These are phyloP conservation scores for Parthenolecanium corni DNA, from an alignment of 2,888 invertebrate species.

Conservation along the genomic window DNA sequence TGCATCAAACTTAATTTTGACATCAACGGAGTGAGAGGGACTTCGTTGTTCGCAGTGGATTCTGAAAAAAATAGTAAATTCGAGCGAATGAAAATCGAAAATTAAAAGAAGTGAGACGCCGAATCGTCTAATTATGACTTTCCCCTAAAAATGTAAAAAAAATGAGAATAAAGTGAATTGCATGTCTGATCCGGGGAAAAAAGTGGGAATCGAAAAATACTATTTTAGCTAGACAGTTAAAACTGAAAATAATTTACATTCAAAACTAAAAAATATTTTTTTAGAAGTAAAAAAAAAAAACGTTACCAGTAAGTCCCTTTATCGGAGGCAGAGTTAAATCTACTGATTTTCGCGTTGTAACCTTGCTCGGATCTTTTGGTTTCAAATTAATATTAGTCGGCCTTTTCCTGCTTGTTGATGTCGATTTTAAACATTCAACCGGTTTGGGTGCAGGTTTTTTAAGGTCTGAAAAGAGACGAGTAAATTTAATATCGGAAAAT, in stretches of 20 bases:
- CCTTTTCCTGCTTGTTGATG: not conserved
- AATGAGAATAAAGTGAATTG: too few species aligned
- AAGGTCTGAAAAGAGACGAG: too few species aligned
- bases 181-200: too few species aligned
- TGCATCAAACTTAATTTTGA: conserved; percentile 65
- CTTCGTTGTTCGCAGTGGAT: not conserved
- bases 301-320: not conserved
- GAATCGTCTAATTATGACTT: not conserved
- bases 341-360: not conserved
- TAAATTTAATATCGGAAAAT: too few species aligned
- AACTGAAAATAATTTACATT: too few species aligned
- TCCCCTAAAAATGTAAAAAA: not conserved
- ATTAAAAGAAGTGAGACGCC: not conserved
- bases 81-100: not conserved
- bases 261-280: too few species aligned
- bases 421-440: too few species aligned
- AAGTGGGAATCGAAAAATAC: too few species aligned
- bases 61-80: not conserved
- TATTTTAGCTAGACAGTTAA: too few species aligned
- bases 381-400: conserved; percentile 17
- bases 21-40: conserved; percentile 60
- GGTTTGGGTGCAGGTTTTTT: too few species aligned
- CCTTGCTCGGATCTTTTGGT: not conserved
- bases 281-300: too few species aligned
- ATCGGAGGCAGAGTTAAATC: not conserved